Evolutionary conservation across 2,113 vertebrate species (phyloP), one percentile per base, ranked within the genome.

Genomic region (Leptodactylus fuscus): DNA sequence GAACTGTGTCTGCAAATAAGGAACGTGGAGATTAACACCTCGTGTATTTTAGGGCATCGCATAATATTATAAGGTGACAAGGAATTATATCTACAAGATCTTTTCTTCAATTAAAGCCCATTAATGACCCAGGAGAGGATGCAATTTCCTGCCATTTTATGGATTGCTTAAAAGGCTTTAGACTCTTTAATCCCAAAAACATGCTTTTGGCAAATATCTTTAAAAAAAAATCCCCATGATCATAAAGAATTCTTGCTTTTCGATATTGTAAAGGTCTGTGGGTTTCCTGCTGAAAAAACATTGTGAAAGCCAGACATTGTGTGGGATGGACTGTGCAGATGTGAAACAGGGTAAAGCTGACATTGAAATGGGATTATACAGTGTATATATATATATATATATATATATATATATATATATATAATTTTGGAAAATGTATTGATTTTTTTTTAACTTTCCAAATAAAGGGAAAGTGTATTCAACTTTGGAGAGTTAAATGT

Each of bases 201-300:
- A 67, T 34, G 58, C 60, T 32, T 46, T 67, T 81, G 79, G 79
- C 79, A 46, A 48, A 65, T 69, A 11, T 12, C 22, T 27, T 15
- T 20, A 62, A 16, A 62, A 62, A 16, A 62, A 70, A 73, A 70
- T 9, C 67, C 67, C 46, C 53, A 24, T 29, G 38, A 70, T 34
- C 62, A 49, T 70, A 69, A 69, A 81, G 41, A 81, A 81, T 81
- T 29, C 53, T 27, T 46, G 32, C 36, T 4, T 60, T 70, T 70
- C 27, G 27, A 34, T 70, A 70, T 46, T 32, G 41, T 65, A 70
- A 49, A 81, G 60, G 24, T 36, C 46, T 69, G 80, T 24, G 80
- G 80, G 80, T 81, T 81, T 81, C 80, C 62, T 81, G 41, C n/a
- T 32, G 53, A 46, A 24, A 65, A 81, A 67, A 3, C 79, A 81